Evolutionary conservation across 2,113 vertebrate species (phyloP).

Genomic region (Anhinga anhinga): DNA sequence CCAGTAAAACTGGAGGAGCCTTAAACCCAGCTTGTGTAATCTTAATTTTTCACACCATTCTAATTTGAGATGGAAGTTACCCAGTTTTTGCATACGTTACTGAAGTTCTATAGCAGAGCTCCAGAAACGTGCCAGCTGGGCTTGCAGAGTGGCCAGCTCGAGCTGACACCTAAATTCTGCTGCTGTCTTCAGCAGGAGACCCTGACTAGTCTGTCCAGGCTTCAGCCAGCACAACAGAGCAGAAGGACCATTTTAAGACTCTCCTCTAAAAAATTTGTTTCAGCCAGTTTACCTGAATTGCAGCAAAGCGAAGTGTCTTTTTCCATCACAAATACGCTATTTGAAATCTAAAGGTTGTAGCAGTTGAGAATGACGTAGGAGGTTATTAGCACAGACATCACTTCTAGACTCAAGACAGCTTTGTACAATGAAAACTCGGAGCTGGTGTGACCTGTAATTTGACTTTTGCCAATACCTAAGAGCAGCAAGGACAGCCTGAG

Average conservation of each 20-base stretch:
- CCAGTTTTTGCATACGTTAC: accelerated
- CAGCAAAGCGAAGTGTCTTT: background rate
- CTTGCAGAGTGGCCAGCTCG: background rate
- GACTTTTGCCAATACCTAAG: background rate
- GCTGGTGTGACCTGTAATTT: background rate
- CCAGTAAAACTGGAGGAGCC: background rate
- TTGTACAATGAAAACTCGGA: background rate
- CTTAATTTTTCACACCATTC: accelerated
- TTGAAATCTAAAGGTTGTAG: background rate
- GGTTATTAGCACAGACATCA: background rate
- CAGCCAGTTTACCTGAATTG: background rate
- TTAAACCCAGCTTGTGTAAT: background rate
- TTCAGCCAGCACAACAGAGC: background rate
- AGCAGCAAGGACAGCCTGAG: background rate
- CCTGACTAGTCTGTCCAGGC: no score
- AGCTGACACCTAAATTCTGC: background rate
- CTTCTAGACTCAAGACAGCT: background rate
- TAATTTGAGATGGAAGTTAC: background rate
- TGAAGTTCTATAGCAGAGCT: background rate
- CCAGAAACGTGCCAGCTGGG: background rate
- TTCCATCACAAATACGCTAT: background rate
- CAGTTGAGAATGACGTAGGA: background rate
- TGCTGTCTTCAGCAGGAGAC: background rate
- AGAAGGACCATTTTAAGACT: background rate
- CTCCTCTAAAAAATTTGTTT: background rate